phyloP scores from a whole-genome alignment of 2,113 vertebrate species.

The Malurus cyaneus region DNA sequence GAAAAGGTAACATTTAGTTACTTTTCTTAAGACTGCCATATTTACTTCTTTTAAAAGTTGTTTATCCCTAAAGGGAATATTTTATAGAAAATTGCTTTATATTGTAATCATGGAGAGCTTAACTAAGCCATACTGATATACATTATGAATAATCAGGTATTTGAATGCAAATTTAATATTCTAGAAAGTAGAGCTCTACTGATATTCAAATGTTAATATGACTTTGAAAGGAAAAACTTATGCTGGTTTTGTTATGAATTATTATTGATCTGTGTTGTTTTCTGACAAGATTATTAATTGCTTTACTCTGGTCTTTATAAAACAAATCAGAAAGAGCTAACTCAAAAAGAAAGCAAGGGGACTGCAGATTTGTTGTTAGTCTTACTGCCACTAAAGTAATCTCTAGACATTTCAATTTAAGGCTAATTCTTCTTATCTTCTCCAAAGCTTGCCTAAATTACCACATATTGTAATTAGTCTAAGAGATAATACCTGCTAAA shows the following conservation, averaged over 20 bases:
- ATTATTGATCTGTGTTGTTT: not conserved
- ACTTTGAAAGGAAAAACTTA: not conserved
- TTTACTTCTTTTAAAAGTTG: not conserved
- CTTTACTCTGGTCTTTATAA: not conserved
- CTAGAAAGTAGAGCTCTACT: not conserved
- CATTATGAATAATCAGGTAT: not conserved
- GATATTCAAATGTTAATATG: not conserved
- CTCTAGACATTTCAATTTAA: not conserved
- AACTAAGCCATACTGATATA: not conserved
- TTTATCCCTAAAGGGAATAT: not conserved
- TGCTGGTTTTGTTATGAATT: not conserved
- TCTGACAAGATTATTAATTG: not conserved
- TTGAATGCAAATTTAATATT: slow-evolving; percentile 1
- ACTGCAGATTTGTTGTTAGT: not conserved
- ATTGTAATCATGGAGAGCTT: not conserved
- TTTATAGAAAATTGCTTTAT: not conserved
- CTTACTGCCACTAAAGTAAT: not conserved
- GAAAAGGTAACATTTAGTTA: not conserved
- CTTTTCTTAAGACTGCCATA: not conserved
- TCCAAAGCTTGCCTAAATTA: not conserved
- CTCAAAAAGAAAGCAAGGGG: not conserved
- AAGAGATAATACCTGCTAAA: not conserved
- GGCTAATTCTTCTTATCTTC: not conserved
- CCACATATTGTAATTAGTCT: not conserved
- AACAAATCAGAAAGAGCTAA: not conserved